phyloP scores from a whole-genome alignment of 35 echinoderm and acorn worm genomes.

The Ophiothrix spiculata region DNA sequence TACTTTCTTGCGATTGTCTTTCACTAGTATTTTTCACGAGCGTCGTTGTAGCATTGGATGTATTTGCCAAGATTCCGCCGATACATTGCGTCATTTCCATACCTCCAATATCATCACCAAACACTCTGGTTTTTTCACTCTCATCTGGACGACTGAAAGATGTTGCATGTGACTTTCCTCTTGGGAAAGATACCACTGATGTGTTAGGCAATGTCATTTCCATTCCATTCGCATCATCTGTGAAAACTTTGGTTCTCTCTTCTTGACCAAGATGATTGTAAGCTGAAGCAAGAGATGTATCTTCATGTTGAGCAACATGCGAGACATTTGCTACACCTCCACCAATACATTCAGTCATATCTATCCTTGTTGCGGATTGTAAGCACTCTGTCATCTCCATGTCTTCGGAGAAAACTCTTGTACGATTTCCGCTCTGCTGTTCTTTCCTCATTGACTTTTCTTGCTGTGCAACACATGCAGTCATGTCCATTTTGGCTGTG shows the following conservation, averaged over 20 bases:
- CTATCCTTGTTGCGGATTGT: constrained; percentile 38
- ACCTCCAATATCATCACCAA: constrained; percentile 16
- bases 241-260: not conserved
- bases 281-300: not conserved
- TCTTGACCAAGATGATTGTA: not conserved
- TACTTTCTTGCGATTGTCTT: too few relatives aligned
- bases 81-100: constrained; percentile 49
- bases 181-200: not conserved
- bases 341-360: constrained; percentile 48
- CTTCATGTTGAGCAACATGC: too few relatives aligned
- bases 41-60: not conserved
- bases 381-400: constrained; percentile 54
- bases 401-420: not conserved
- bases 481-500: constrained; percentile 39
- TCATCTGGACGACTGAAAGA: not conserved
- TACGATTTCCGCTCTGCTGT: not conserved
- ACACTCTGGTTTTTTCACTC: constrained; percentile 25
- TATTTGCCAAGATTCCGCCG: constrained; percentile 11
- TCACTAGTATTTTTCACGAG: not conserved
- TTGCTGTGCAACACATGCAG: constrained; percentile 5
- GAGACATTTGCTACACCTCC: too few relatives aligned
- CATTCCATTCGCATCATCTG: constrained; percentile 32
- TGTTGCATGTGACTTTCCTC: not conserved
- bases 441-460: not conserved
- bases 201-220: constrained; percentile 14